Conservation (phyloP, 2,888 invertebrate species). For the Pachliopta kotzebuea region DNA sequence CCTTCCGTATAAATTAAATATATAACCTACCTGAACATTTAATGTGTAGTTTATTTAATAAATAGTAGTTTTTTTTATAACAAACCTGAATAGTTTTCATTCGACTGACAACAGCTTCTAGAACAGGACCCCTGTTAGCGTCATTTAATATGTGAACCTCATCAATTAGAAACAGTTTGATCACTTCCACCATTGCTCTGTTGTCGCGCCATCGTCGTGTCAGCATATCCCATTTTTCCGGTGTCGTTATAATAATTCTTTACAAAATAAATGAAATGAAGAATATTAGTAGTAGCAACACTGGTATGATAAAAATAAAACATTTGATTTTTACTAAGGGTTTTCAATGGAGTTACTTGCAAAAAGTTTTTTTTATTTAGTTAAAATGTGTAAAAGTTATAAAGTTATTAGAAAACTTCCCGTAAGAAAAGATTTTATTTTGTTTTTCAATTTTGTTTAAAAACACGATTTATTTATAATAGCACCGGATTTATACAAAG, state of each 20-base stretch:
- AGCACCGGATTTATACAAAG: too few species aligned
- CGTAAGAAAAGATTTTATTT: too few species aligned
- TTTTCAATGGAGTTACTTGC: too few species aligned
- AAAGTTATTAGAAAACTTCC: too few species aligned
- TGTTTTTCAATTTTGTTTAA: too few species aligned
- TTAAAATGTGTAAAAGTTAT: too few species aligned
- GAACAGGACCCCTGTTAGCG: conserved; percentile 84
- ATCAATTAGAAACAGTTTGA: conserved; percentile 86
- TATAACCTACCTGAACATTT: too few species aligned
- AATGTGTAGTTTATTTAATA: too few species aligned
- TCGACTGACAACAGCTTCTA: conserved; percentile 89
- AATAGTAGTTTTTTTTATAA: neutral
- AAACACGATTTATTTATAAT: too few species aligned
- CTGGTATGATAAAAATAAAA: too few species aligned
- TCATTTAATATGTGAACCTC: conserved; percentile 90
- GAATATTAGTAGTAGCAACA: conserved; percentile 34
- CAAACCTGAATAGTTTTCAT: conserved; percentile 87
- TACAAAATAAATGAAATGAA: neutral
- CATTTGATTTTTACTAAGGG: too few species aligned
- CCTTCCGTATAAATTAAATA: neutral
- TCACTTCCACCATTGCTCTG: conserved; percentile 79
- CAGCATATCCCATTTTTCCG: conserved; percentile 92
- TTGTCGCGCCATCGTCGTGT: conserved; percentile 88
- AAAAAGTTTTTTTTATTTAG: too few species aligned
- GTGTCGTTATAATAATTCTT: conserved; percentile 87